These are phyloP conservation scores for Hyles euphorbiae DNA, from an alignment of 1,140 invertebrate species.

Conservation along the genomic window DNA sequence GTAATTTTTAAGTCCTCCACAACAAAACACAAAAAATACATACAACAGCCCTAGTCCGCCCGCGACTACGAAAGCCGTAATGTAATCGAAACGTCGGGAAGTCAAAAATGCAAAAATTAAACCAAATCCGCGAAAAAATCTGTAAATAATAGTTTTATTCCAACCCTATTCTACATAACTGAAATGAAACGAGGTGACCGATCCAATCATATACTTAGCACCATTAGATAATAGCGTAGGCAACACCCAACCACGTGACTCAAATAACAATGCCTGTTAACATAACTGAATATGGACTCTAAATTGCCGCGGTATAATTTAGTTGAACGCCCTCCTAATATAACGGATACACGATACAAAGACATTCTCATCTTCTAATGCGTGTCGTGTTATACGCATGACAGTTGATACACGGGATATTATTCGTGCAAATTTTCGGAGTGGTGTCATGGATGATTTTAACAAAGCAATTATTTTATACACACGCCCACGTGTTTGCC, in stretches of 20 bases:
- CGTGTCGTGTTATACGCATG: too few species aligned
- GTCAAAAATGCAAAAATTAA: too few species aligned
- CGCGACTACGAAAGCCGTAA: too few species aligned
- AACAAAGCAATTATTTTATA: too few species aligned
- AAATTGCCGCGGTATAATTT: conserved; percentile 37
- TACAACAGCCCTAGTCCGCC: conserved; percentile 3
- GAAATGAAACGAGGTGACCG: conserved; percentile 1
- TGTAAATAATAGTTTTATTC: too few species aligned
- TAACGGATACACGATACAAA: not conserved
- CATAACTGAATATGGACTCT: conserved; percentile 16
- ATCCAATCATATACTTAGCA: conserved; percentile 32
- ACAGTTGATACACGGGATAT: too few species aligned
- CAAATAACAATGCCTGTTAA: conserved; percentile 26
- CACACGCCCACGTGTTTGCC: too few species aligned
- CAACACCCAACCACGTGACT: conserved; percentile 31
- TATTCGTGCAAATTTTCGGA: too few species aligned
- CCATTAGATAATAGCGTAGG: conserved; percentile 33
- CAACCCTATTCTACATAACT: not conserved
- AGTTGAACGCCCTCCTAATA: conserved; percentile 12
- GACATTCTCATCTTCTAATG: too few species aligned
- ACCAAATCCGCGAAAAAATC: too few species aligned
- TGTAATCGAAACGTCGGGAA: too few species aligned
- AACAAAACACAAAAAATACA: conserved; percentile 10
- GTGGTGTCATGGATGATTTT: too few species aligned
- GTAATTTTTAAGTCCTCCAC: not conserved